Evolutionary conservation across 2,113 vertebrate species (phyloP), one percentile per base, ranked within the genome.

Genomic region (Lanius ludovicianus): DNA sequence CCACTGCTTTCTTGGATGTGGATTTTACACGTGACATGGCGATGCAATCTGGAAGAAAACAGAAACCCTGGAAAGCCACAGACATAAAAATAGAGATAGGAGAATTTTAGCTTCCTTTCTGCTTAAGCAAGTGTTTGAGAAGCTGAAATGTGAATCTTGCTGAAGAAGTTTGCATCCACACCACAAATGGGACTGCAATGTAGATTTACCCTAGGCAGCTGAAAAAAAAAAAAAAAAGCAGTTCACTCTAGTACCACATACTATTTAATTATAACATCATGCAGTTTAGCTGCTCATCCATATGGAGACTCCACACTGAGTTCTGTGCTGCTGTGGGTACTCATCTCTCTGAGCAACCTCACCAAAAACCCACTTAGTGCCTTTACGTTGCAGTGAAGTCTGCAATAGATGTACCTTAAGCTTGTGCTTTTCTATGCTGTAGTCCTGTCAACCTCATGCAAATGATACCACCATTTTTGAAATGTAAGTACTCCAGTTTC

Each of bases 51-150:
- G 95, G 92, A 95, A 77, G 47, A 92, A 93, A 96, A 85, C 47
- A 90, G 95, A 93, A 95, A 94, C 56, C 90, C 83, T 95, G 86
- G 73, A 96, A 96, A 96, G 92, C 83, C 37, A 88, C 25, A 84
- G 63, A 49, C 57, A 78, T 52, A 81, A 90, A 96, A 94, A 95
- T 77, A 84, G 52, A 70, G 70, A 92, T 85, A 96, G 90, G 85
- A 87, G 49, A 94, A 82, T 92, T 96, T 90, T 89, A 89, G 80
- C 86, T 94, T 90, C 49, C 31, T 94, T 93, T 92, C 92, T 94
- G 57, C 88, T 89, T 57, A 89, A 94, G 69, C 49, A 68, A 92
- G 64, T 81, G 85, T 81, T 85, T 87, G 73, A 92, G 80, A 89
- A 95, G 81, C 73, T 64, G 69, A 95, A 93, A 95, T 95, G 76